Percentiles rank a stretch among this genome's conserved stretches.
Evolutionary conservation across 92 coral and sea anemone genomes (phyloP).

Genomic region (Porites rus): DNA sequence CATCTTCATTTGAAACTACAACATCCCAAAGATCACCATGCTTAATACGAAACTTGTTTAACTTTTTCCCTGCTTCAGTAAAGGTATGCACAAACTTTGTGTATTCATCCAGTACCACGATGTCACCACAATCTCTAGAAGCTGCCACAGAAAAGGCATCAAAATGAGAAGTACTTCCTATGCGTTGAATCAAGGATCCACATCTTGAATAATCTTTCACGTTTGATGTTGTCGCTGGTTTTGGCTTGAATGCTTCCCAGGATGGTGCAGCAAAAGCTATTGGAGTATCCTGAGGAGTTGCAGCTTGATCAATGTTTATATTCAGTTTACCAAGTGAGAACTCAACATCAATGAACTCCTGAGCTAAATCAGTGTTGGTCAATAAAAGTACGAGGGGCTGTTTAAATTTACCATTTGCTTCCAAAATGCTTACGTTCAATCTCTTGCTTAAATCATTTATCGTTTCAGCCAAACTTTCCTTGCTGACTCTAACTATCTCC

Average conservation of each 20-base stretch:
- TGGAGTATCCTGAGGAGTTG: neutral
- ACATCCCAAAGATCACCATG: constrained; percentile 55
- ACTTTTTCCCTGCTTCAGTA: constrained; percentile 17
- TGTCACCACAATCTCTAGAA: constrained; percentile 24
- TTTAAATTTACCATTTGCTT: constrained; percentile 28
- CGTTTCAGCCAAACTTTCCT: constrained; percentile 30
- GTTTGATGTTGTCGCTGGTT: neutral
- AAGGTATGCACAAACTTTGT: constrained; percentile 39
- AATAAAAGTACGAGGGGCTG: constrained; percentile 20
- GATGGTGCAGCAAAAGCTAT: no score
- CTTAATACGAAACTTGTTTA: constrained; percentile 22
- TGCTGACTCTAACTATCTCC: constrained; percentile 16
- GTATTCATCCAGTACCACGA: constrained; percentile 43
- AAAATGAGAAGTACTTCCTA: constrained; percentile 18
- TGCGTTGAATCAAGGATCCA: constrained; percentile 28
- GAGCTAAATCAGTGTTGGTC: constrained; percentile 2
- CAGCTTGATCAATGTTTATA: neutral
- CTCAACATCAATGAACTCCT: constrained; percentile 23
- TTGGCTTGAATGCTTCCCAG: neutral
- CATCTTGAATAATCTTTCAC: constrained; percentile 1
- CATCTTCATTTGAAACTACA: constrained; percentile 35
- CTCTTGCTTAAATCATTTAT: constrained; percentile 27
- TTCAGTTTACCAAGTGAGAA: constrained; percentile 32
- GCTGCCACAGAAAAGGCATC: constrained; percentile 33
- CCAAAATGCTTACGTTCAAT: constrained; percentile 5